Evolutionary conservation across 2,888 invertebrate species (phyloP).

Genomic region (Dryobotodes eremita): DNA sequence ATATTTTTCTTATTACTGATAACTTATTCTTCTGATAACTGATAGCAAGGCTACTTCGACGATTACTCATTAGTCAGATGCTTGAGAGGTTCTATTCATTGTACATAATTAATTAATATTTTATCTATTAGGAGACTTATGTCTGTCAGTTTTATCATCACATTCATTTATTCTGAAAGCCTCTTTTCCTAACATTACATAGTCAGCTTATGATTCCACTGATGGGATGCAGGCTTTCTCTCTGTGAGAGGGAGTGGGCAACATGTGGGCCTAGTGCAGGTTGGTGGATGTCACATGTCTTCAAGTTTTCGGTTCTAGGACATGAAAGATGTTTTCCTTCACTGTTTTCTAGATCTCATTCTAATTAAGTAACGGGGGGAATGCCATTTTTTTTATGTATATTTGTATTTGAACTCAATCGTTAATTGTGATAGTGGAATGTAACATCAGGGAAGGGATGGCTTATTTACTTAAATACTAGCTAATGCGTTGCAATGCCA

Average conservation of each 20-base stretch:
- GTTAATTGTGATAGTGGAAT: background rate
- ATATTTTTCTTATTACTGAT: too few species aligned
- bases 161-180: background rate
- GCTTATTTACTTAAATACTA: too few species aligned
- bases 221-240: background rate
- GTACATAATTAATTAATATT: constrained; percentile 9
- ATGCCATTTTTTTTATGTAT: background rate
- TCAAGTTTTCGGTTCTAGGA: background rate
- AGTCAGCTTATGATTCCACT: background rate
- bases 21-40: constrained; percentile 27
- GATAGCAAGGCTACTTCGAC: constrained; percentile 30
- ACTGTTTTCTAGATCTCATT: background rate
- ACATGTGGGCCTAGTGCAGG: background rate
- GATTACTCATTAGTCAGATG: constrained; percentile 14
- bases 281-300: too few species aligned
- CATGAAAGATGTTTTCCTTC: background rate
- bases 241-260: background rate
- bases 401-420: background rate
- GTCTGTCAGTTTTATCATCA: background rate
- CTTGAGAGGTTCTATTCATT: constrained; percentile 13
- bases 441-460: too few species aligned
- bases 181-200: background rate
- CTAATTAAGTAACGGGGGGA: background rate
- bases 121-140: background rate
- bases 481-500: too few species aligned